Conservation (phyloP, 1,140 invertebrate species). For the Gryon sp. region DNA sequence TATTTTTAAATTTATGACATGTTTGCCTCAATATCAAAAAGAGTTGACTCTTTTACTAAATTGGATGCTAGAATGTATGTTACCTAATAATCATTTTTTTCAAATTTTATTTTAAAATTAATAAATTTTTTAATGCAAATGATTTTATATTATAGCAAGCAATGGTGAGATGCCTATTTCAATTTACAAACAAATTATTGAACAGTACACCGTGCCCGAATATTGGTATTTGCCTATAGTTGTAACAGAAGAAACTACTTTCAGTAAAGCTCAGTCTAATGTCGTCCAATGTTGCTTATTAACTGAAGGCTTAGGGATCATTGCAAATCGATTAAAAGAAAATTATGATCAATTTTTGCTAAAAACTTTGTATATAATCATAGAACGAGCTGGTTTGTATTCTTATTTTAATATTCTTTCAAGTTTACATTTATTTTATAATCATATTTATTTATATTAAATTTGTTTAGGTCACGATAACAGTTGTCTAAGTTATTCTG, state of each 20-base stretch:
- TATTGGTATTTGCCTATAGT: constrained; percentile 82
- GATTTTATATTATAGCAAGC: constrained; percentile 38
- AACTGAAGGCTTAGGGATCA: constrained; percentile 82
- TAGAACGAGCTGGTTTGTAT: constrained; percentile 83
- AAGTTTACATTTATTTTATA: not conserved
- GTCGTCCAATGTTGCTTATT: constrained; percentile 82
- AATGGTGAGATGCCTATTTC: constrained; percentile 50
- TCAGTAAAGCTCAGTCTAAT: constrained; percentile 81
- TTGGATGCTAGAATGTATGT: constrained; percentile 78
- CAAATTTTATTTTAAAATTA: constrained; percentile 54
- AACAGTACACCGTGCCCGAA: constrained; percentile 80
- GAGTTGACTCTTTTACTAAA: constrained; percentile 81
- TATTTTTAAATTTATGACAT: constrained; percentile 80
- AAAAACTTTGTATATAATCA: constrained; percentile 83
- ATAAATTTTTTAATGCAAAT: not conserved
- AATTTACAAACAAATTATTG: constrained; percentile 78
- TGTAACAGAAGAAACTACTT: constrained; percentile 70
- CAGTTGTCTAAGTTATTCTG: constrained; percentile 79
- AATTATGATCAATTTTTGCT: constrained; percentile 81
- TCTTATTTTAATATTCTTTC: not conserved
- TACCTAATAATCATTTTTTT: no score
- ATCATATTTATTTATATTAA: constrained; percentile 25
- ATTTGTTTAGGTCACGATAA: constrained; percentile 80
- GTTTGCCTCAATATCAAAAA: constrained; percentile 75
- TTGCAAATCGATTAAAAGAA: constrained; percentile 77